Percentiles rank a stretch among this genome's conserved stretches.
Evolutionary conservation across 1,140 invertebrate genomes (phyloP).

Genomic region (Lucilia sericata): DNA sequence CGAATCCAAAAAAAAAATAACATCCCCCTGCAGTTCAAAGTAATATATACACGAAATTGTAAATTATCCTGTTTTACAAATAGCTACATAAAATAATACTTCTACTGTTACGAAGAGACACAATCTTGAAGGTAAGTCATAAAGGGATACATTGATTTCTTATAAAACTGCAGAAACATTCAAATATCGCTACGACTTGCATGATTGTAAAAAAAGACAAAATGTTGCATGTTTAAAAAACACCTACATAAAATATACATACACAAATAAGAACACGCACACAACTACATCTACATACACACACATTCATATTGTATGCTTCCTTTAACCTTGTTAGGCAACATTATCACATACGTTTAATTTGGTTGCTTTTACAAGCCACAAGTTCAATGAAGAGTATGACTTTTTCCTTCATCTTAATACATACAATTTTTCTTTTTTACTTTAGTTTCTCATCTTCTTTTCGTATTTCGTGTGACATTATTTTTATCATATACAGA

Average conservation of each 20-base stretch:
- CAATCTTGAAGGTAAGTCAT: too few relatives aligned
- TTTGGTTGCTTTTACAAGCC: background rate
- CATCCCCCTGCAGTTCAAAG: too few relatives aligned
- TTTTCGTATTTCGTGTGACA: background rate
- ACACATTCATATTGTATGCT: background rate
- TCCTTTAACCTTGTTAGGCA: slow-evolving; percentile 10
- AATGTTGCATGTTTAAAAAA: slow-evolving; percentile 6
- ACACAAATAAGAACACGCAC: background rate
- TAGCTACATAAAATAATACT: too few relatives aligned
- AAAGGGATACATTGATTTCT: too few relatives aligned
- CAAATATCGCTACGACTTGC: background rate
- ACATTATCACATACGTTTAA: slow-evolving; percentile 17
- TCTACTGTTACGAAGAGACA: too few relatives aligned
- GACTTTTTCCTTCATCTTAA: background rate
- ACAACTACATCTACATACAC: background rate
- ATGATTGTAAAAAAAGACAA: background rate
- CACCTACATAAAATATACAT: background rate
- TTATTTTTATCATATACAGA: background rate
- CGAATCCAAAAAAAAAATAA: background rate
- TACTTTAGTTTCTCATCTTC: background rate
- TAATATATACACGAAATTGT: too few relatives aligned
- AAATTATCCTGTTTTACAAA: too few relatives aligned
- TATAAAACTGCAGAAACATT: background rate
- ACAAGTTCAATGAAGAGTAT: slow-evolving; percentile 18
- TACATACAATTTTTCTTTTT: background rate